Evolutionary conservation across 2,113 vertebrate species (phyloP).

Genomic region (Phocoena phocoena): DNA sequence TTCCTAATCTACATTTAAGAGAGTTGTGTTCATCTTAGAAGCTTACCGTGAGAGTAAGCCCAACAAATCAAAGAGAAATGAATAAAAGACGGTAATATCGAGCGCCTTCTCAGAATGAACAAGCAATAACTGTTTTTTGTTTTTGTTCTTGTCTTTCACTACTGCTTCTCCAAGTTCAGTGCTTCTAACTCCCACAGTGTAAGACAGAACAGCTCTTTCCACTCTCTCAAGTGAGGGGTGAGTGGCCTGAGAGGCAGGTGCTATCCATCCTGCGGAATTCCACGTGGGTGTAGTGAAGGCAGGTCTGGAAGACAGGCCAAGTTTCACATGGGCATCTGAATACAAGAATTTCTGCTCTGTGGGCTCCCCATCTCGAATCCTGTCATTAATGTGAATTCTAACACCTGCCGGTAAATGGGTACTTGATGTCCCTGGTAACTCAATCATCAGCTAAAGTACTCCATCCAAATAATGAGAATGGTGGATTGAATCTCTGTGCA

Average conservation of each 20-base stretch:
- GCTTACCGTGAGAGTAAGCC: neutral
- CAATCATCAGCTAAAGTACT: slow-evolving; percentile 25
- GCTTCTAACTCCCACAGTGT: neutral
- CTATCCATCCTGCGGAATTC: neutral
- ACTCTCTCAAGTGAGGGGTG: neutral
- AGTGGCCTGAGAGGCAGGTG: neutral
- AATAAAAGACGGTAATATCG: neutral
- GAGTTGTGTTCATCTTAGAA: neutral
- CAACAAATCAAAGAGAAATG: neutral
- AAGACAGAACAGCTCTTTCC: neutral
- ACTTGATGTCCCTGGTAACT: slow-evolving; percentile 52
- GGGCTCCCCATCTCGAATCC: neutral
- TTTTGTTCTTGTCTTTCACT: neutral
- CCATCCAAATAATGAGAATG: slow-evolving; percentile 55
- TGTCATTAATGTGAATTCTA: slow-evolving; percentile 48
- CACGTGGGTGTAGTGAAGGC: neutral
- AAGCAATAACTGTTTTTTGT: neutral
- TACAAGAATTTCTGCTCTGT: neutral
- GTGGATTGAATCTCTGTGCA: slow-evolving; percentile 13
- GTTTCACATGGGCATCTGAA: neutral
- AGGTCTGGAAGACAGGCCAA: slow-evolving; percentile 34
- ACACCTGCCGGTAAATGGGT: slow-evolving; percentile 58
- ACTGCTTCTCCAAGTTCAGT: neutral
- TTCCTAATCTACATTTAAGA: neutral
- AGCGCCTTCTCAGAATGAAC: neutral